Evolutionary conservation across 2,113 vertebrate genomes (phyloP), one percentile per base, ranked within the genome.

Genomic region (Prolemur simus): DNA sequence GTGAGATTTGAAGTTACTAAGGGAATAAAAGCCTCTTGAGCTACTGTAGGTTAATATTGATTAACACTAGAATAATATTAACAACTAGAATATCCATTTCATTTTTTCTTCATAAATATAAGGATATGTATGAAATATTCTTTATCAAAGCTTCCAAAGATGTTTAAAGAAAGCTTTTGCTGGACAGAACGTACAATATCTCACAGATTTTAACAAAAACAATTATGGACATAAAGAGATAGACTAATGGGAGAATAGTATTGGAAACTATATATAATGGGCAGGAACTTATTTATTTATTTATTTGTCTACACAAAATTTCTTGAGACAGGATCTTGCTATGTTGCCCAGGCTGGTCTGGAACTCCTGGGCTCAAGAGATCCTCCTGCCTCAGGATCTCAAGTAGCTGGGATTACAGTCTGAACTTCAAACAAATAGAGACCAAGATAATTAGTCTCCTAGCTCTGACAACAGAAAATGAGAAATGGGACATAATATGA

Each of bases 151-250:
- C 52, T 85, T 82, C 52, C 23, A 64, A 91, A 85, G 15, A 89
- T 7, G 10, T 89, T 92, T 63, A 56, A 69, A 81, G 32, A 47
- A 77, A 88, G 5, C 13, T 76, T 80, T 84, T 84, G 7, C 32
- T 8, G 12, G 73, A 87, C 1, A 54, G 1, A 1, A 58, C 18
- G 2, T 1, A 52, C 0, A 9, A 4, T 2, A 47, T 1, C 1
- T 14, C 9, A 49, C 0, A 81, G 6, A 58, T 39, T 87, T 89
- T 90, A 71, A 45, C 17, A 58, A 32, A 1, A 85, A 4, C n/a
- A 68, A 71, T 2, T 64, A 17, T 7, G 3, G 5, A 21, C n/a
- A 60, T 34, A 49, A 54, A 74, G 11, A 69, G 2, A 54, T 6
- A 37, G 5, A 58, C 14, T 58, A 12, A 47, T 39, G 21, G 29